Evolutionary conservation across 2,797 vertebrate genomes (phyloP).

Genomic region (Phaenicophaeus curvirostris): DNA sequence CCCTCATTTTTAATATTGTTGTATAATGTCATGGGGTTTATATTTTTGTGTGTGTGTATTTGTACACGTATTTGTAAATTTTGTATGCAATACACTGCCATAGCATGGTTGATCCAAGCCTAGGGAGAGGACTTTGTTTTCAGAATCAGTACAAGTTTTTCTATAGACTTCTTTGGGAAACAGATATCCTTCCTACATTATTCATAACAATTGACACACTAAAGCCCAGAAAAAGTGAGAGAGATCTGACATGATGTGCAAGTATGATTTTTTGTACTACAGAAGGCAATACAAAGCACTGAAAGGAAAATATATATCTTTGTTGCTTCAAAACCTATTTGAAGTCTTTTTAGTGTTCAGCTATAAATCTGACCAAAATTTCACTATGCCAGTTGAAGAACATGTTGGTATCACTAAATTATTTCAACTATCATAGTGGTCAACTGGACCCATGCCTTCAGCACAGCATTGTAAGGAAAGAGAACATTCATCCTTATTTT

Average conservation of each 20-base stretch:
- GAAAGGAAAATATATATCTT: conserved; percentile 12
- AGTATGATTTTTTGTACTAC: background rate
- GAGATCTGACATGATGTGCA: background rate
- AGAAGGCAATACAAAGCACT: background rate
- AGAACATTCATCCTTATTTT: background rate
- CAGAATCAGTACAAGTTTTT: background rate
- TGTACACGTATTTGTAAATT: background rate
- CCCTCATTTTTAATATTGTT: background rate
- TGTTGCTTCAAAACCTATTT: background rate
- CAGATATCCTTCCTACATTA: background rate
- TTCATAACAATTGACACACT: background rate
- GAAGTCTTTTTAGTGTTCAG: background rate
- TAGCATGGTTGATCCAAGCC: background rate
- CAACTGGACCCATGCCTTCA: background rate
- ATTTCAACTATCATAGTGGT: background rate
- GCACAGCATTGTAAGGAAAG: background rate
- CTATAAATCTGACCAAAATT: conserved; percentile 23
- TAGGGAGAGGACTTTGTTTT: background rate
- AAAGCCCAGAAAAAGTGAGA: background rate
- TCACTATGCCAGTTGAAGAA: background rate
- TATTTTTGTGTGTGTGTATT: background rate
- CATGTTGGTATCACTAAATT: background rate
- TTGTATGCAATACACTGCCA: background rate
- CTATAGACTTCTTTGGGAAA: background rate
- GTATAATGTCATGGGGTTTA: background rate